Evolutionary conservation across 2,113 vertebrate genomes (phyloP).

Genomic region (Gnathonemus echidnorhynchus): DNA sequence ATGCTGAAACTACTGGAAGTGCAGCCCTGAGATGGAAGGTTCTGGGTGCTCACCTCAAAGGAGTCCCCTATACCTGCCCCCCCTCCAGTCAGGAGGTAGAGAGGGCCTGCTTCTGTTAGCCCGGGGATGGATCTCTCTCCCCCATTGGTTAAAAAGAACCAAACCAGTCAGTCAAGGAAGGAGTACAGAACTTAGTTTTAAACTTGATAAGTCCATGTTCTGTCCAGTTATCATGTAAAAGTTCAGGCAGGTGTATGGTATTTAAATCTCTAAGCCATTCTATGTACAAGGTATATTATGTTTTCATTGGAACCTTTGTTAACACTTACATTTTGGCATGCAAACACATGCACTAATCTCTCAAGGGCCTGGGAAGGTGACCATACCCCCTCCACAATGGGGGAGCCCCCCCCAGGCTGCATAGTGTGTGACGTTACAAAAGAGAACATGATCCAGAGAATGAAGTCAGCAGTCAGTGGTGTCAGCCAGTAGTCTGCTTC

Average conservation of each 20-base stretch:
- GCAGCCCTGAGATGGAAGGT: not conserved
- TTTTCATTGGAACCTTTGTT: not conserved
- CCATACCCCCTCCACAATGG: not conserved
- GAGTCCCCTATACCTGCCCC: not conserved
- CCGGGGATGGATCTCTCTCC: not conserved
- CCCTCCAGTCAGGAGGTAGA: not conserved
- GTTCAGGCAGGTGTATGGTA: not conserved
- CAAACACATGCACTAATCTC: constrained; percentile 5
- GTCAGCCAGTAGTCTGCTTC: not conserved
- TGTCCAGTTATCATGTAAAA: constrained; percentile 1
- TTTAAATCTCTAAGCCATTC: not conserved
- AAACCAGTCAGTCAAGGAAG: not conserved
- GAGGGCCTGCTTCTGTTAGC: not conserved
- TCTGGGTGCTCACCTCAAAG: not conserved
- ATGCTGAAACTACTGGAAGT: not conserved
- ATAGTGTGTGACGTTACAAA: not conserved
- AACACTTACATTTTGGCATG: constrained; percentile 5
- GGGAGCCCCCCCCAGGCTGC: not conserved
- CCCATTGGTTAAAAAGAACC: not conserved
- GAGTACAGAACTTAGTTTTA: not conserved
- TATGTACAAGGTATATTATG: not conserved
- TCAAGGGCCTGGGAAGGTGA: not conserved
- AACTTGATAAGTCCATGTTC: not conserved
- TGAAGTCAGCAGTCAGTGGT: not conserved
- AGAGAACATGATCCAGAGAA: not conserved